phyloP scores from a whole-genome alignment of 2,113 vertebrate species.

The Sceloporus tristichus region DNA sequence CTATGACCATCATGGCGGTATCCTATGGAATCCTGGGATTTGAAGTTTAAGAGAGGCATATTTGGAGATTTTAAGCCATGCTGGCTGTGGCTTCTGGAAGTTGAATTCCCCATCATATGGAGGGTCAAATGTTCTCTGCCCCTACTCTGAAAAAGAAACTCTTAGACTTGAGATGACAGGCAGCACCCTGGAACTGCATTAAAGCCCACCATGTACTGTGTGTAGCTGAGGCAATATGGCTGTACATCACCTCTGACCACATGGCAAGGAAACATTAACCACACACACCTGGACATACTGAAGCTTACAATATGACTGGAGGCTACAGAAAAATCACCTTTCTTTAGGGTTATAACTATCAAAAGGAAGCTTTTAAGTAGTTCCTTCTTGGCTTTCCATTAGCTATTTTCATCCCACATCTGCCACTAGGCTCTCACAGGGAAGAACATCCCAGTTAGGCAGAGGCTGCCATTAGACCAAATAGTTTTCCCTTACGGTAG shows the following conservation, averaged over 20 bases:
- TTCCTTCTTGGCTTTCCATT: neutral
- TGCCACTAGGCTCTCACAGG: neutral
- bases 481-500: neutral
- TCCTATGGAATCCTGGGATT: too few relatives aligned
- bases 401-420: neutral
- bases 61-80: too few relatives aligned
- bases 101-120: too few relatives aligned
- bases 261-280: neutral
- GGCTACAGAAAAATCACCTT: neutral
- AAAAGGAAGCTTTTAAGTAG: slow-evolving; percentile 4
- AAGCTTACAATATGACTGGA: neutral
- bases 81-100: too few relatives aligned
- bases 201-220: neutral
- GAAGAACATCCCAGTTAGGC: neutral
- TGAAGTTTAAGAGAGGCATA: too few relatives aligned
- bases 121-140: too few relatives aligned
- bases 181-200: neutral
- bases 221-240: neutral
- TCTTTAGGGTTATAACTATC: neutral
- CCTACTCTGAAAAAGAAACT: neutral
- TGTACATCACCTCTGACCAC: neutral
- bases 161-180: too few relatives aligned
- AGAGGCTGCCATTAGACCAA: neutral
- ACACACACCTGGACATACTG: neutral
- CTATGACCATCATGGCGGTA: too few relatives aligned